A percentile compares a stretch with the other conserved stretches of the same genome.
phyloP scores from a whole-genome alignment of 2,797 vertebrate species.

The Heliangelus exortis region DNA sequence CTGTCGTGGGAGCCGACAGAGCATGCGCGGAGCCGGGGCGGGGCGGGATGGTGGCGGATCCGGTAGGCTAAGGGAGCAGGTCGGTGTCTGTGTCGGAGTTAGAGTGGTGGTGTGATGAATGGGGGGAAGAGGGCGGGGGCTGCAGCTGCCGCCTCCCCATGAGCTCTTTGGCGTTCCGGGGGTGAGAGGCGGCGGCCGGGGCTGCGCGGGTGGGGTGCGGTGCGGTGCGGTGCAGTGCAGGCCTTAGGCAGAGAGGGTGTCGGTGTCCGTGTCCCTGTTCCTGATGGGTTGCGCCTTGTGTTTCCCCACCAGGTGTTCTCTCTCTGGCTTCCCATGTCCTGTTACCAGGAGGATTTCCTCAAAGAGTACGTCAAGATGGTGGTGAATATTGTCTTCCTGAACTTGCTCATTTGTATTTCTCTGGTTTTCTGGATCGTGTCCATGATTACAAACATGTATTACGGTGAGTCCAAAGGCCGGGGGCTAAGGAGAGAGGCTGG shows the following conservation, averaged over 20 bases:
- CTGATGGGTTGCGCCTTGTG: not conserved
- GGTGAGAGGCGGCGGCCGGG: too few species aligned
- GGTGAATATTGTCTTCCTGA: conserved; percentile 89
- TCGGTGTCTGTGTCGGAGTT: not conserved
- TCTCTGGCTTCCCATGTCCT: conserved; percentile 65
- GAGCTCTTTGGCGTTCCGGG: not conserved
- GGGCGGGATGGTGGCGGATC: not conserved
- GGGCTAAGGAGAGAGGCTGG: too few species aligned
- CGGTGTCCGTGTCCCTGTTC: not conserved
- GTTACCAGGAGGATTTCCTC: conserved; percentile 65
- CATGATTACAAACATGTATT: conserved; percentile 88
- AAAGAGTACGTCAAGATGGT: conserved; percentile 90
- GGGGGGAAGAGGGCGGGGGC: too few species aligned
- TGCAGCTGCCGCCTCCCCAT: not conserved
- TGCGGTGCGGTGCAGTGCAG: not conserved
- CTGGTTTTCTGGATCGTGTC: conserved; percentile 93
- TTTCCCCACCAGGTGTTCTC: conserved; percentile 41
- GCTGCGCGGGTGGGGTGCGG: not conserved
- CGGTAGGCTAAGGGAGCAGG: not conserved
- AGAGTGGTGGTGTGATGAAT: not conserved
- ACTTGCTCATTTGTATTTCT: conserved; percentile 88
- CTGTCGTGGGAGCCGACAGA: not conserved
- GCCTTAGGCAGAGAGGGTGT: not conserved
- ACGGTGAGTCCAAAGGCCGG: conserved; percentile 81
- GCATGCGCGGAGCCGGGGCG: not conserved